Evolutionary conservation across 2,797 vertebrate species (phyloP), one percentile per base, ranked within the genome.

Genomic region (Sebastes wilsoni): DNA sequence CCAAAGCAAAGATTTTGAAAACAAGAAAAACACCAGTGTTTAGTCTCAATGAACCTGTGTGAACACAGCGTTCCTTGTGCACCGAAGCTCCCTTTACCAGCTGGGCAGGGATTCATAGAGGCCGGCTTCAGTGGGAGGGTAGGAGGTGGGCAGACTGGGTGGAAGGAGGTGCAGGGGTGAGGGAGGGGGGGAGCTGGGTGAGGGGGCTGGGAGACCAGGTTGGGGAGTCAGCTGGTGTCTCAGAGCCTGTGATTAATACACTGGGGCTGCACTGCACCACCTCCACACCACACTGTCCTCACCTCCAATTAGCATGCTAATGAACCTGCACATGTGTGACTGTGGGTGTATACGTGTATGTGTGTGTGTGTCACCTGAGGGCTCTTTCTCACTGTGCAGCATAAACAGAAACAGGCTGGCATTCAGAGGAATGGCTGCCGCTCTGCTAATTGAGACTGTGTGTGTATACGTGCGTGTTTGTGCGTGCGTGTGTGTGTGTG

Each of bases 281-380:
- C 92, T 93, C 92, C 92, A 90, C 93, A 92, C 89, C 92, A 89
- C 83, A 85, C 91, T 89, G 83, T 89, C 91, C 92, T 93, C 93
- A 95, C 93, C 94, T 94, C 93, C 93, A 95, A 93, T 94, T 94
- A 95, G 92, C 92, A 95, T 94, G 93, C 85, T 92, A 94, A 93
- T 94, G 91, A 94, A 90, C 77, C 83, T 58, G 79, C 84, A 81
- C 74, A 81, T 84, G 86, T 90, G 86, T 72, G 79, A 62, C 38
- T 58, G 49, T 67, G 49, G 58, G 38, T 58, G 30, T 74, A 30
- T 62, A 83, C 61, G 75, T 70, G 80, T 85, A 20, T 73, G 32
- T 69, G 22, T 75, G 67, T 74, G 82, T 74, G 85, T 85, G 77
- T 88, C 87, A 94, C 93, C 93, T 90, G 76, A 90, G 90, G 92